Base-by-base conservation (phyloP, 2,113 vertebrate genomes). In the Hippoglossus stenolepis region DNA sequence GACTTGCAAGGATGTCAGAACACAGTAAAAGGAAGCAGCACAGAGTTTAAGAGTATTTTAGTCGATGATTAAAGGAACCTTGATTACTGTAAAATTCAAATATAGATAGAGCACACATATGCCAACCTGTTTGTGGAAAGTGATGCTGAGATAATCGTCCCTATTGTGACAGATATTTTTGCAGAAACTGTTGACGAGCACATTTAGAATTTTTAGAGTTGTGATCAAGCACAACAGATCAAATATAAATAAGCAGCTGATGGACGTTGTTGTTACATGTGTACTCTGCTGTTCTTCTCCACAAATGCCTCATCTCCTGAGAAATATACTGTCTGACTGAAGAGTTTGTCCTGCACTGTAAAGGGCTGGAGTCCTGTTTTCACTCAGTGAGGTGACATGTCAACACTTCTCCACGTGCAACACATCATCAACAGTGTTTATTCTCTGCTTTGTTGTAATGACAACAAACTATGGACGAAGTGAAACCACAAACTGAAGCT, bases 1-100 rank as follows among this genome's bases (percentile, higher is more conserved):
- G 43, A 70, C 61, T 70, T 74, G 63, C 26, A 74, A 23, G 43
- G 24, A 24, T 70, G 43, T 65, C 77, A 77, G n/a, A 60, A 38
- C 58, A 28, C 5, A 54, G 49, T 54, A 20, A 75, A 24, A 60
- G 9, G 56, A 6, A 70, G 65, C 17, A 56, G 35, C 15, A 17
- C 28, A 26, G 53, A 40, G 24, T 59, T 24, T 47, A 18, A 53
- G 7, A 64, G 15, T 4, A n/a, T n/a, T n/a, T 9, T 23, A 4
- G 38, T n/a, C 31, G 20, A n/a, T 60, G 40, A 60, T 51, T 64
- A 31, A 31, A 45, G 4, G 10, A 40, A 15, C 12, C n/a, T 38
- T 47, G 14, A 35, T 66, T 47, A 1, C 40, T 65, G 11, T 51
- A 17, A 18, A 51, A 6, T 51, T 4, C 17, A 18, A 17, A 59